Evolutionary conservation across 1,140 invertebrate genomes (phyloP).

Genomic region (Colletes latitarsis): DNA sequence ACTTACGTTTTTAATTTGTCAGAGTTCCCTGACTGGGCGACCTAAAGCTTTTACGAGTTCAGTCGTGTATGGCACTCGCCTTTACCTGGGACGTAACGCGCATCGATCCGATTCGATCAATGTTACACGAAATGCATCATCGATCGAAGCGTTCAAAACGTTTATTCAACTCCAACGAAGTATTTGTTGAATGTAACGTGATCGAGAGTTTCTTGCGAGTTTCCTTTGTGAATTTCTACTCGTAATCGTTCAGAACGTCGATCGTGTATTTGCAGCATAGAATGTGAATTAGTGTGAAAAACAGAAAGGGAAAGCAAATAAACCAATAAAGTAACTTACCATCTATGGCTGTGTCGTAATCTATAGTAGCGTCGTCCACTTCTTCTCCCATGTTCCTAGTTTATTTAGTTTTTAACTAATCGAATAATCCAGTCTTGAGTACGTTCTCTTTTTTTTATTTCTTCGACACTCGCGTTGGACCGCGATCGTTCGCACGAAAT

Average conservation of each 20-base stretch:
- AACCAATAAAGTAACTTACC: constrained; percentile 45
- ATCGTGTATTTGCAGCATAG: not conserved
- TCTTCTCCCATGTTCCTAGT: constrained; percentile 26
- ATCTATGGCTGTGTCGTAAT: constrained; percentile 30
- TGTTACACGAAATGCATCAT: not conserved
- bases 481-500: not conserved
- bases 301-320: not conserved
- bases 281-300: not conserved
- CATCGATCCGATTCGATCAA: not conserved
- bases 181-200: not conserved
- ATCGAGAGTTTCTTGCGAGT: too few relatives aligned
- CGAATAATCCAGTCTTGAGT: not conserved
- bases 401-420: not conserved
- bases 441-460: not conserved
- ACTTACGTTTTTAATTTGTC: constrained; percentile 82
- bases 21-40: constrained; percentile 82
- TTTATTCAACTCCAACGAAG: not conserved
- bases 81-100: not conserved
- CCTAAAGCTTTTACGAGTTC: constrained; percentile 4
- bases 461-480: not conserved
- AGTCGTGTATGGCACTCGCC: too few relatives aligned
- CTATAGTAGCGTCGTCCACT: not conserved
- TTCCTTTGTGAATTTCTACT: not conserved
- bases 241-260: constrained; percentile 3
- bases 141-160: not conserved